Evolutionary conservation across 2,113 vertebrate species (phyloP), one percentile per base, ranked within the genome.

Genomic region (Oreochromis tanganicae): DNA sequence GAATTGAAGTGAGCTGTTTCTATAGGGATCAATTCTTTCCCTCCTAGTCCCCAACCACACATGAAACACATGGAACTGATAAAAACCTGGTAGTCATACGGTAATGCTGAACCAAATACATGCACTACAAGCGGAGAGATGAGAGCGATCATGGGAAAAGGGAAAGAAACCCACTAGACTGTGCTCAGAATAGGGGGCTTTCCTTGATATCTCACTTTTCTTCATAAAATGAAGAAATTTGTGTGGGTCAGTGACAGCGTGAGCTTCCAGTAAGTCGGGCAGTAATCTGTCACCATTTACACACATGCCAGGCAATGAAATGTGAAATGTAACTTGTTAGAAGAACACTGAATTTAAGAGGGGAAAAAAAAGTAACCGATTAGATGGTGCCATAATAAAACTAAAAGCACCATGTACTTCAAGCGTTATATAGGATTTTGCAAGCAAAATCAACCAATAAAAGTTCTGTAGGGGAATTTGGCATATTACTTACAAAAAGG

Each of bases 51-150:
- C 92, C 41, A 50, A 71, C 83, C 73, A 24, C 61, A 87, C 87
- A 84, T 36, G 85, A 56, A 93, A 94, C 95, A 95, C 90, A 92
- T 95, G 94, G 93, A 94, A 94, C 55, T 54, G 14, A 95, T 95
- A 91, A 94, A 93, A 89, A 41, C 38, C 43, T n/a, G 41, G 63
- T 87, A 86, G 83, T 79, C 81, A 11, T 52, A 66, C 21, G 4
- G 57, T 85, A 61, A 24, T 32, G 83, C 84, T 48, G 84, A 82
- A 89, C 84, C 81, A 88, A 90, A 86, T 86, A 85, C 83, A 89
- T n/a, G 43, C 63, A 83, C 79, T 61, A 10, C 82, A 79, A 10
- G 63, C 5, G 5, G 11, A 46, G 81, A 84, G 81, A 38, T 86
- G 83, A 91, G 52, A 88, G 84, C 85, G 89, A 91, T 88, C 59